Evolutionary conservation across 2,888 invertebrate species (phyloP).

Genomic region (Zootermopsis nevadensis): DNA sequence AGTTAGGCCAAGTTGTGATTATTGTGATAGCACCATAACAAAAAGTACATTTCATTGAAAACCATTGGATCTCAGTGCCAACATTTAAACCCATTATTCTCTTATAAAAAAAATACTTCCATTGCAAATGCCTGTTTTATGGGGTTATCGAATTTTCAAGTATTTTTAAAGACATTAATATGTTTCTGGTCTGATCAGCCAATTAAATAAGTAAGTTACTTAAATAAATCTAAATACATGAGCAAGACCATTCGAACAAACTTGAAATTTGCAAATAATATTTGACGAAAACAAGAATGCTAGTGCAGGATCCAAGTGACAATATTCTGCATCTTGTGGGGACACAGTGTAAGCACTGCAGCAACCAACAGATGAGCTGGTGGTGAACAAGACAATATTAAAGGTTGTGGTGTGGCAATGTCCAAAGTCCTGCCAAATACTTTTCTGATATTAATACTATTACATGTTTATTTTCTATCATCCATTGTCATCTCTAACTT

Average conservation of each 20-base stretch:
- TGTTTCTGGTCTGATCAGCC: neutral
- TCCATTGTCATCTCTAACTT: constrained; percentile 14
- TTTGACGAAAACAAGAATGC: neutral
- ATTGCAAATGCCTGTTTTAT: no score
- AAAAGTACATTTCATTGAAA: no score
- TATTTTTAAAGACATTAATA: neutral
- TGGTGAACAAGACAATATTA: neutral
- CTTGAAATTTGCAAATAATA: neutral
- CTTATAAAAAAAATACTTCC: no score
- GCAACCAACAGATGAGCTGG: neutral
- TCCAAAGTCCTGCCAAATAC: constrained; percentile 32
- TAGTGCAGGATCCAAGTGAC: neutral
- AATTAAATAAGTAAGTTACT: neutral
- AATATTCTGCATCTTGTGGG: neutral
- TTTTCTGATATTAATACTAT: constrained; percentile 13
- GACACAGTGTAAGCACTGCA: neutral
- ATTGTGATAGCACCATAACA: no score
- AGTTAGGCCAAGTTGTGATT: no score
- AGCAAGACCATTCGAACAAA: neutral
- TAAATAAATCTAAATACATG: neutral
- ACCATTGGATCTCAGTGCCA: no score
- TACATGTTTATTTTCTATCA: constrained; percentile 20
- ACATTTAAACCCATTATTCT: no score
- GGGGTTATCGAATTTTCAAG: no score
- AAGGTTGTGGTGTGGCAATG: constrained; percentile 17